Conservation (phyloP, 2,113 vertebrate species). For the Pogona vitticeps region DNA sequence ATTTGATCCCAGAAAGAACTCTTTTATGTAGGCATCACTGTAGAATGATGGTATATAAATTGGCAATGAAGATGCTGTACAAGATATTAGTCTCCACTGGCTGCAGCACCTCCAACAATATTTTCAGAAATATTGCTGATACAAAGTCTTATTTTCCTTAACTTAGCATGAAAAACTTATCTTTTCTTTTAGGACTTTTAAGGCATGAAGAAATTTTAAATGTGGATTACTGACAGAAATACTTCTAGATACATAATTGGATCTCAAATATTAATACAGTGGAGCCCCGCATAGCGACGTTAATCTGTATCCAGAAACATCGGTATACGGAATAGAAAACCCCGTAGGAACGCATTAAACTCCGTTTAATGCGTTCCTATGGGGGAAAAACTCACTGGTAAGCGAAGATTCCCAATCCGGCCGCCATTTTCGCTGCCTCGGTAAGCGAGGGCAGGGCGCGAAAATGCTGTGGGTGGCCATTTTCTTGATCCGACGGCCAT, state of each 20-base stretch:
- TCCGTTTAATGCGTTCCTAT: no score
- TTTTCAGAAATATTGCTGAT: background rate
- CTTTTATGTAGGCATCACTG: background rate
- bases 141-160: background rate
- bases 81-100: background rate
- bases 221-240: background rate
- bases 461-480: no score
- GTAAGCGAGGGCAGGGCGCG: no score
- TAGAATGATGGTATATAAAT: background rate
- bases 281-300: no score
- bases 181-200: background rate
- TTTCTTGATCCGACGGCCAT: no score
- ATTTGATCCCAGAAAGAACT: background rate
- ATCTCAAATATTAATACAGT: background rate
- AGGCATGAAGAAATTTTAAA: background rate
- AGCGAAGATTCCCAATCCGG: no score
- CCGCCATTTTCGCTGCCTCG: no score
- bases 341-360: no score
- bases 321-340: no score
- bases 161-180: background rate
- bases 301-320: no score
- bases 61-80: background rate
- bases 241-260: background rate
- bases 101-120: fast-evolving
- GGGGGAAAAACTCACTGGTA: no score